These are phyloP conservation scores for Xanthia togata DNA, from an alignment of 2,888 invertebrate genomes.

Conservation along the genomic window DNA sequence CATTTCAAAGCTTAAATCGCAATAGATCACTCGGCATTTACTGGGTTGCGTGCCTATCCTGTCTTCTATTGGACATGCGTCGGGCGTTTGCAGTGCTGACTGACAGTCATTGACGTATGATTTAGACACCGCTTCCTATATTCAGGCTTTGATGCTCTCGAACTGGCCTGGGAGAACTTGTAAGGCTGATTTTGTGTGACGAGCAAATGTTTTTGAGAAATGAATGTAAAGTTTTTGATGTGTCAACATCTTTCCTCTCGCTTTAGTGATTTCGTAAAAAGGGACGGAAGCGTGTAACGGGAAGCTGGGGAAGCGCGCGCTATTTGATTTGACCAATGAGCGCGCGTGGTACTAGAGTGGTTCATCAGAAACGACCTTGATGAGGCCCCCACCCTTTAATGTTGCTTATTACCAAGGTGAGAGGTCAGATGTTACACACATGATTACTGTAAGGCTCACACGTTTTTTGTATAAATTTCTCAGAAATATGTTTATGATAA, in stretches of 20 bases:
- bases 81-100: conserved; percentile 11
- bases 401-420: too few species aligned
- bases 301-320: too few species aligned
- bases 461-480: background rate
- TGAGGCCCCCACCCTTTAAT: too few species aligned
- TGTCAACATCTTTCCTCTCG: too few species aligned
- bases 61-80: conserved; percentile 12
- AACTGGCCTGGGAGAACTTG: background rate
- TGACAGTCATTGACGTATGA: conserved; percentile 40
- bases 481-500: background rate
- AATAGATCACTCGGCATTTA: conserved; percentile 25
- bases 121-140: conserved; percentile 19
- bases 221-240: background rate
- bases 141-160: conserved; percentile 10
- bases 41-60: background rate
- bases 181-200: background rate
- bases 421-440: too few species aligned
- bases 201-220: background rate
- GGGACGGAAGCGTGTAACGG: too few species aligned
- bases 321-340: too few species aligned
- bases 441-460: too few species aligned
- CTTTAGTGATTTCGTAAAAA: too few species aligned
- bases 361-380: too few species aligned
- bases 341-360: too few species aligned
- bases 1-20: conserved; percentile 21